phyloP scores from a whole-genome alignment of 2,888 invertebrate genomes.

The Macaria notata region DNA sequence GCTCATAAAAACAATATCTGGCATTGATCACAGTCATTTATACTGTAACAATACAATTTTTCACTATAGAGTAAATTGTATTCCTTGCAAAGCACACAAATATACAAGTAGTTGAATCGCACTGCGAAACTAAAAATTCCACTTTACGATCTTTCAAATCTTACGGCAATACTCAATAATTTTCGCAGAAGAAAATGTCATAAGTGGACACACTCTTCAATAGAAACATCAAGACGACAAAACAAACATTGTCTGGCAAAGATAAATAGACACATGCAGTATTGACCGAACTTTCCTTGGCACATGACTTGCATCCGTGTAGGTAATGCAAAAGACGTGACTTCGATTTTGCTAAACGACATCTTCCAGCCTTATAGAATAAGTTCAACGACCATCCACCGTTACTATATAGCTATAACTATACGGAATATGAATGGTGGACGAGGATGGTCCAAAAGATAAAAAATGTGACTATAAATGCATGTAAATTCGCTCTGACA shows the following conservation, averaged over 20 bases:
- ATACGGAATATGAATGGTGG: no score
- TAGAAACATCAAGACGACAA: constrained; percentile 22
- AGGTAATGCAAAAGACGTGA: constrained; percentile 59
- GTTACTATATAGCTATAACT: no score
- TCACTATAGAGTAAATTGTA: no score
- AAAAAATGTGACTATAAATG: constrained; percentile 3
- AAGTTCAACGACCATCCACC: no score
- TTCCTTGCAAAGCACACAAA: no score
- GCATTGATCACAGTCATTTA: constrained; percentile 8
- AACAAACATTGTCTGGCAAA: constrained; percentile 35
- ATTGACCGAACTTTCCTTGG: constrained; percentile 36
- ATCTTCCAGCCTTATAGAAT: no score
- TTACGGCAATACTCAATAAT: no score
- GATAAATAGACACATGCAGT: constrained; percentile 38
- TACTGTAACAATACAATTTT: constrained; percentile 3
- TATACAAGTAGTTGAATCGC: no score
- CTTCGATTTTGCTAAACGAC: constrained; percentile 43
- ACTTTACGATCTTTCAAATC: no score
- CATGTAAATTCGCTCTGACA: constrained; percentile 12
- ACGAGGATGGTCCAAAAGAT: constrained; percentile 6
- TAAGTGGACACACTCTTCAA: no score
- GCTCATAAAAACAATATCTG: constrained; percentile 12
- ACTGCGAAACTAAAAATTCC: background rate
- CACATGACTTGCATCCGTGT: constrained; percentile 43
- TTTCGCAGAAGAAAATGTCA: no score